A percentile compares a stretch with the other conserved stretches of the same genome.
Evolutionary conservation across 2,113 vertebrate genomes (phyloP).

Genomic region (Martes martes): DNA sequence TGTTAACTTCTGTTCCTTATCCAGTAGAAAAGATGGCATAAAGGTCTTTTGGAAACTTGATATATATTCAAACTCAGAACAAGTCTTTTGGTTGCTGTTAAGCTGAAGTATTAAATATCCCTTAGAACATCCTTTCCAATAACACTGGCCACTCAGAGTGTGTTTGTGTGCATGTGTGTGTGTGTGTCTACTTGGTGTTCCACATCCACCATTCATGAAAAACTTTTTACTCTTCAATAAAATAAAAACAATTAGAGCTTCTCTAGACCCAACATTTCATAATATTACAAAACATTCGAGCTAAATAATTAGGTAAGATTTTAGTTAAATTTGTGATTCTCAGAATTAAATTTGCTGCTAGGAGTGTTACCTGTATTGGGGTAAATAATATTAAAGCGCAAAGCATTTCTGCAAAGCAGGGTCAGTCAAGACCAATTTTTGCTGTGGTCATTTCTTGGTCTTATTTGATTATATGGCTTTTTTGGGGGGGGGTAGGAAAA

Average conservation of each 20-base stretch:
- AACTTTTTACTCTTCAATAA: neutral
- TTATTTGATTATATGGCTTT: conserved; percentile 73
- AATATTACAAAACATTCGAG: neutral
- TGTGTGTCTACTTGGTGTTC: neutral
- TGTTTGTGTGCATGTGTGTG: neutral
- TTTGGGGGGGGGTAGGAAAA: neutral
- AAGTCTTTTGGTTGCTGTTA: neutral
- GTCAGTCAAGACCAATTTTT: conserved; percentile 73
- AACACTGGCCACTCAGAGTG: neutral
- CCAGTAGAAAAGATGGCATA: neutral
- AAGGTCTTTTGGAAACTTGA: neutral
- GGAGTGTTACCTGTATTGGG: conserved; percentile 33
- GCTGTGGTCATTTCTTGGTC: conserved; percentile 69
- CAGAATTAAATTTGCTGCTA: conserved; percentile 77
- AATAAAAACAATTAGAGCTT: neutral
- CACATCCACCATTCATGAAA: neutral
- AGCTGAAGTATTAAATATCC: neutral
- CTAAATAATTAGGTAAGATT: conserved; percentile 50
- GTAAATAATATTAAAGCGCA: conserved; percentile 72
- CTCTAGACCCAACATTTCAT: neutral
- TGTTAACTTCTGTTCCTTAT: conserved; percentile 2
- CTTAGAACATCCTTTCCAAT: neutral
- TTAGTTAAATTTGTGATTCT: conserved; percentile 77
- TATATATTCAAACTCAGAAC: neutral
- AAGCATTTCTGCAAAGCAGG: conserved; percentile 69